Base-by-base conservation (phyloP, 2,113 vertebrate species). In the Cyphomyrus discorhynchus region DNA sequence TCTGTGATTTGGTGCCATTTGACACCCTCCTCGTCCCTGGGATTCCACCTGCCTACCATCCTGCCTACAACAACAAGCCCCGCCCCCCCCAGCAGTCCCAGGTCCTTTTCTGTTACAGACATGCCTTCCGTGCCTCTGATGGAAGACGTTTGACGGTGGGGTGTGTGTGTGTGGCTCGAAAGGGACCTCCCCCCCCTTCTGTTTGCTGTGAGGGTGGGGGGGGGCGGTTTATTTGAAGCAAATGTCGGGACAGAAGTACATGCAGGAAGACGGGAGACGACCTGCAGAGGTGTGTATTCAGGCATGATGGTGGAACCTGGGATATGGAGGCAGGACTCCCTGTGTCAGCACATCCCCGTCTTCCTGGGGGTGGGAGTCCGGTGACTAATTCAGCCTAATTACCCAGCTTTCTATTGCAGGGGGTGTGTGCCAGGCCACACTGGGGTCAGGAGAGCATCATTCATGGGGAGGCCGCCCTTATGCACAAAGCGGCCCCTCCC, bases 361-460 rank as follows among this genome's bases (percentile, higher is more conserved):
- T 10, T 84, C 77, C 21, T 9, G 50, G 39, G 53, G 9, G 91
- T 89, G 91, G 94, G 93, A 90, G 93, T 94, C 46, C 95, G 95
- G 80, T 93, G 95, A 96, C 93, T 96, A 96, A 96, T 96, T 94
- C 90, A 90, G 94, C 93, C 96, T 98, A 97, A 98, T 97, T 98
- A 96, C 95, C 93, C 93, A 94, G 94, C 89, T 88, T 70, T 92
- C 93, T 91, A 5, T 45, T 58, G 31, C 74, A 83, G 82, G 39
- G 15, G 90, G 89, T 91, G 53, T 90, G 82, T 88, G 87, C 85
- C 70, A 31, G 86, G 42, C 86, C 90, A 90, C 66, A 84, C 90
- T 24, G 91, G 87, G 93, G 94, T 94, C 93, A 93, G 90, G 56
- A 89, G 92, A 93, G 90, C 93, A 95, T 95, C 93, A 91, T 90